These are phyloP conservation scores for Hoplodrina blanda DNA, from an alignment of 2,888 invertebrate genomes.

Conservation along the genomic window DNA sequence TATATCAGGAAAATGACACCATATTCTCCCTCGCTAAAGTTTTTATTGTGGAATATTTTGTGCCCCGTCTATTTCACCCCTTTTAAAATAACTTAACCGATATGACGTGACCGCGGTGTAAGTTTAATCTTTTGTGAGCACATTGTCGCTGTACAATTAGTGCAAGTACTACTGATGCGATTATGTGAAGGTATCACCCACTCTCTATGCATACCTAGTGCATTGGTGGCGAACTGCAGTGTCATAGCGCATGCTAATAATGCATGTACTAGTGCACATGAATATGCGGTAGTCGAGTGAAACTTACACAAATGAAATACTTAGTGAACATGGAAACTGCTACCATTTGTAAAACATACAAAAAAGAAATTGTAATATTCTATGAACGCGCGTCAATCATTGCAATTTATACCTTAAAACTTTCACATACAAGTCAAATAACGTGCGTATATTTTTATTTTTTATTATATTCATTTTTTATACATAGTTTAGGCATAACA, in stretches of 20 bases:
- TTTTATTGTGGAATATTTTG: background rate
- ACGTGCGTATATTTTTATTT: too few species aligned
- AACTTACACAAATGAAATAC: background rate
- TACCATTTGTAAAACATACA: background rate
- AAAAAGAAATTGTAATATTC: background rate
- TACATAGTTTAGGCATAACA: too few species aligned
- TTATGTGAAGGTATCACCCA: conserved; percentile 11
- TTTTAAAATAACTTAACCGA: background rate
- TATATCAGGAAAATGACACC: too few species aligned
- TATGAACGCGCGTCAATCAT: too few species aligned
- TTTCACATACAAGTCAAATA: too few species aligned
- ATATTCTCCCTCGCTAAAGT: too few species aligned
- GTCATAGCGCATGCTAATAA: conserved; percentile 44
- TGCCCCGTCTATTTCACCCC: background rate
- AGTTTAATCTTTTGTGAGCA: background rate
- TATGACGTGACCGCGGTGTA: background rate
- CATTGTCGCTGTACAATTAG: background rate
- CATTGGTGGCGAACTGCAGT: conserved; percentile 35
- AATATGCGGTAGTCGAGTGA: conserved; percentile 23
- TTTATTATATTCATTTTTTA: too few species aligned
- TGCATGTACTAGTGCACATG: conserved; percentile 14
- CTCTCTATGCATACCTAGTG: conserved; percentile 33
- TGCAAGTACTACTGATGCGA: background rate
- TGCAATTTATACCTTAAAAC: too few species aligned
- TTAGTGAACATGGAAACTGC: background rate